These are phyloP conservation scores for Garrulus glandarius DNA, from an alignment of 2,797 vertebrate genomes.

Conservation along the genomic window DNA sequence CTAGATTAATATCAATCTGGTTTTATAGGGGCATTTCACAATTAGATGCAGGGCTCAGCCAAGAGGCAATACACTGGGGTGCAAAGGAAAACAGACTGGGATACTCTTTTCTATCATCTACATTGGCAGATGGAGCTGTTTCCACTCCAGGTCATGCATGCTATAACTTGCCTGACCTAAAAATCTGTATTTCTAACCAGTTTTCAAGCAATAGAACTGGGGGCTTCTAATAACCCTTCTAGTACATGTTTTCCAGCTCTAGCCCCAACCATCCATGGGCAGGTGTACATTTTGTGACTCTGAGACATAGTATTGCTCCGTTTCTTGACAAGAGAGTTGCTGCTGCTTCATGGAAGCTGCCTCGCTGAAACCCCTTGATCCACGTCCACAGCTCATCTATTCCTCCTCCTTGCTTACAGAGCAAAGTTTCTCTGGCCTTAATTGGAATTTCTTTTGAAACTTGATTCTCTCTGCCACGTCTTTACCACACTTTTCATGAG, in stretches of 20 bases:
- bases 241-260: neutral
- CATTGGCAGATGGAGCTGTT: neutral
- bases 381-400: neutral
- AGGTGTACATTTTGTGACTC: neutral
- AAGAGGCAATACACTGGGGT: neutral
- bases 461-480: neutral
- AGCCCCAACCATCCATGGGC: neutral
- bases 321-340: neutral
- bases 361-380: neutral
- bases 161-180: neutral
- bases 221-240: neutral
- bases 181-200: neutral
- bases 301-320: neutral
- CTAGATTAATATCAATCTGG: neutral
- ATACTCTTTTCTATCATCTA: neutral
- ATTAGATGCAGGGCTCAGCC: neutral
- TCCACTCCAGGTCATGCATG: neutral
- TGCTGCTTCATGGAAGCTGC: neutral
- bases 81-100: neutral
- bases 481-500: neutral
- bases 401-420: neutral
- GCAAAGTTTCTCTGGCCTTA: neutral
- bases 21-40: neutral
- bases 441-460: neutral
- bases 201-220: neutral